These are phyloP conservation scores for Gasterosteus nipponicus DNA, from an alignment of 2,113 vertebrate species.

Conservation along the genomic window DNA sequence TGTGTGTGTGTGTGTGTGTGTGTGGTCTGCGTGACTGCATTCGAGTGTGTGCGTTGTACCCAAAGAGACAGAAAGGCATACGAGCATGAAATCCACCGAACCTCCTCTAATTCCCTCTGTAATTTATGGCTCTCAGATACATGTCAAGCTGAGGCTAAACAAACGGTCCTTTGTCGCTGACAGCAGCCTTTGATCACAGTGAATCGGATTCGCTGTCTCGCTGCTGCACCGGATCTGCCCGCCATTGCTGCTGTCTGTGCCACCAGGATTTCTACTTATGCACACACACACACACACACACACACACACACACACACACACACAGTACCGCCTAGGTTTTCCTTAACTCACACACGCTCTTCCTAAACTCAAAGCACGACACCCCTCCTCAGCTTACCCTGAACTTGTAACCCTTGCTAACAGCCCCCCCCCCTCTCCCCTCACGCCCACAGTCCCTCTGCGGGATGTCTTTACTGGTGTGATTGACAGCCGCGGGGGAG, in stretches of 20 bases:
- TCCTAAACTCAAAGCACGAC: constrained; percentile 56
- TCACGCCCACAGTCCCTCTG: constrained; percentile 22
- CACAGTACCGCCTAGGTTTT: constrained; percentile 15
- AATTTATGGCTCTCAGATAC: constrained; percentile 77
- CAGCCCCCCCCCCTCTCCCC: not conserved
- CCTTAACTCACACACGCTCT: constrained; percentile 39
- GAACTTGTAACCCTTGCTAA: constrained; percentile 74
- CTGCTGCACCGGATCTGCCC: constrained; percentile 64
- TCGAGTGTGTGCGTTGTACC: constrained; percentile 29
- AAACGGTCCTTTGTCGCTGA: constrained; percentile 77
- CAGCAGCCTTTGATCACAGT: constrained; percentile 78
- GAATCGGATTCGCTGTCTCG: constrained; percentile 71
- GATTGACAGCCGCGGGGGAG: constrained; percentile 67
- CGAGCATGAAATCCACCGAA: constrained; percentile 75
- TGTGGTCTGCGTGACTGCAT: constrained; percentile 43
- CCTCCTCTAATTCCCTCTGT: constrained; percentile 76
- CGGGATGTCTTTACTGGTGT: constrained; percentile 56
- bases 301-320: constrained; percentile 33
- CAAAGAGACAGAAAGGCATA: constrained; percentile 68
- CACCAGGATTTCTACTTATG: constrained; percentile 17
- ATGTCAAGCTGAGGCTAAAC: constrained; percentile 77
- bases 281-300: constrained; percentile 26
- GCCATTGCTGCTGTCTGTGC: constrained; percentile 13
- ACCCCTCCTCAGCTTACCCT: constrained; percentile 68
- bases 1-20: constrained; percentile 15